Conservation (phyloP, 2,888 invertebrate genomes). For the Monopis laevigella region DNA sequence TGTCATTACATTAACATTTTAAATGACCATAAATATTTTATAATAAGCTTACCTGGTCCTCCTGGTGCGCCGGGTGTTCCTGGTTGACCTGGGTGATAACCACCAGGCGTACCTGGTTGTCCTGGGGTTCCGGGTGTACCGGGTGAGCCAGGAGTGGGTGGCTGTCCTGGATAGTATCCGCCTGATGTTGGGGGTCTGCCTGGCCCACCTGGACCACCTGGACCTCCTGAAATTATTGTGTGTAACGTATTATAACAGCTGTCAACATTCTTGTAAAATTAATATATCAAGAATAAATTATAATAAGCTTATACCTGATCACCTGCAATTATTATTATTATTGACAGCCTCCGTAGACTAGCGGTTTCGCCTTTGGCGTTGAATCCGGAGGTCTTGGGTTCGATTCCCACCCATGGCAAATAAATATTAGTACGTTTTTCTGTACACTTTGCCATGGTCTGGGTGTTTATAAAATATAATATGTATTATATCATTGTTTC, state of each 20-base stretch:
- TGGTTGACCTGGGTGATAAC: slow-evolving; percentile 15
- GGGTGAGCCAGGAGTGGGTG: slow-evolving; percentile 32
- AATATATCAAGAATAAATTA: neutral
- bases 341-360: no score
- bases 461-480: no score
- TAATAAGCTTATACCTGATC: neutral
- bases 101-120: slow-evolving; percentile 20
- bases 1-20: no score
- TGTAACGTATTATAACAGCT: slow-evolving; percentile 11
- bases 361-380: no score
- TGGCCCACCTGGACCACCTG: slow-evolving; percentile 23
- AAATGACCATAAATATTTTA: no score
- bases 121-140: slow-evolving; percentile 19
- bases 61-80: slow-evolving; percentile 21
- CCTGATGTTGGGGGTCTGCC: slow-evolving; percentile 20
- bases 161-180: slow-evolving; percentile 12
- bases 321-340: slow-evolving; percentile 17
- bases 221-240: slow-evolving; percentile 12
- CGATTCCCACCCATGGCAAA: no score
- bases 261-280: no score
- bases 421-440: no score
- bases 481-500: no score
- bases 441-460: no score
- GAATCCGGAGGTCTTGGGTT: no score
- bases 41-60: slow-evolving; percentile 5